Evolutionary conservation across 2,113 vertebrate genomes (phyloP), one percentile per base, ranked within the genome.

Genomic region (Trachemys scripta): DNA sequence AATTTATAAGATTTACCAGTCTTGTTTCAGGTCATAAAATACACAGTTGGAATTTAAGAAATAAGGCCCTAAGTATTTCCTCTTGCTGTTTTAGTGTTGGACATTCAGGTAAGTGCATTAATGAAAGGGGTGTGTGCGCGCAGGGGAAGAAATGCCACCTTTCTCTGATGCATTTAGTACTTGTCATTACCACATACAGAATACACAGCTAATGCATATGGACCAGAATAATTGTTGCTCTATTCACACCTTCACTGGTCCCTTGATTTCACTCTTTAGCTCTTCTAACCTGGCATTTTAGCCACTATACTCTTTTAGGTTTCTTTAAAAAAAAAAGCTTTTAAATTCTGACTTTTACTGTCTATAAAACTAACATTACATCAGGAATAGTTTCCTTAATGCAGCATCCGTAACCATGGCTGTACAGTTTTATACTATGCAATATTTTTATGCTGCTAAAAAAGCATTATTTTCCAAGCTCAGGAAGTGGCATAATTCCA

Each of bases 181-280:
- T 12, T 1, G 9, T 25, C 22, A 76, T 76, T 45, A 45, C 72
- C 72, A 22, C 72, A 12, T 42, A 25, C 20, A 45, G 20, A 42
- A 8, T n/a, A 35, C 35, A 45, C 22, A 45, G 24, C 72, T 45
- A 76, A 22, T 76, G 72, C 22, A 45, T 10, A 42, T 45, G 10
- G 38, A 45, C 72, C 22, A 42, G 22, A 92, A 80, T 3, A 19
- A n/a, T 1, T n/a, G 3, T 62, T 84, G 2, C 3, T 38, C 76
- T 81, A 10, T 53, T 47, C 0, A 7, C 17, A 87, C 2, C 2
- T 93, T 72, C 56, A 42, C 12, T 1, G 0, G 5, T 45, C 27
- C 17, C 10, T 53, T 13, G 22, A 76, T 82, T 89, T 92, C 16
- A 57, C 31, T 53, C 5, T 57, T 42, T 80, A 53, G 92, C 83